A percentile compares a stretch with the other conserved stretches of the same genome.
Conservation (phyloP, 1,140 invertebrate species). For the Hyphantria cunea region DNA sequence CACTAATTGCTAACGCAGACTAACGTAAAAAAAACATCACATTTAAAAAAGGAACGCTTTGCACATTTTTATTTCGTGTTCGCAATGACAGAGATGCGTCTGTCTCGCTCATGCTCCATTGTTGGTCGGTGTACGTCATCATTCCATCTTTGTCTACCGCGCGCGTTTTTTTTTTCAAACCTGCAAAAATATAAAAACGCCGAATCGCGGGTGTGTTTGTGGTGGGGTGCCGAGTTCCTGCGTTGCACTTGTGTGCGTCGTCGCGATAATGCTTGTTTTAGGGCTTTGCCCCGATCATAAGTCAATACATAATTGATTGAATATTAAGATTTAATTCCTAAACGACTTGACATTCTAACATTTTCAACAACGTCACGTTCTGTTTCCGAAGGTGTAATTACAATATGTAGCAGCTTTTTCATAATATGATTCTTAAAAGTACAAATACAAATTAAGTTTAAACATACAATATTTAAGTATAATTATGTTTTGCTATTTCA, state of each 20-base stretch:
- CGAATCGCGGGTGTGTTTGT: conserved; percentile 57
- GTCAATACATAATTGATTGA: conserved; percentile 59
- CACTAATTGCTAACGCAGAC: conserved; percentile 81
- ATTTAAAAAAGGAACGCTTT: conserved; percentile 78
- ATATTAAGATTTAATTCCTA: conserved; percentile 15
- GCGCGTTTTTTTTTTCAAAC: conserved; percentile 75
- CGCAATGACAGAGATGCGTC: conserved; percentile 66
- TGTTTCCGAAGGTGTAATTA: no score
- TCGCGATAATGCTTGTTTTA: conserved; percentile 72
- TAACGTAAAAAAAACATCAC: conserved; percentile 78
- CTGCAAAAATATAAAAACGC: conserved; percentile 81
- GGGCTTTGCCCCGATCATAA: conserved; percentile 76
- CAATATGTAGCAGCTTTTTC: no score
- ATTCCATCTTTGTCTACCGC: conserved; percentile 79
- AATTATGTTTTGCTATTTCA: neutral
- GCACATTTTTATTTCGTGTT: conserved; percentile 79
- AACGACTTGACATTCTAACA: no score
- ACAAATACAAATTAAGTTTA: no score
- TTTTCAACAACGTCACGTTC: no score
- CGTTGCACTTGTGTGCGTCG: conserved; percentile 67
- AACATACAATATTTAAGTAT: no score
- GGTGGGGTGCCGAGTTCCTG: conserved; percentile 45
- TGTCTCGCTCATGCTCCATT: conserved; percentile 73
- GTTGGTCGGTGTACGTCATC: conserved; percentile 72
- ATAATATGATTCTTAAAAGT: no score